These are phyloP conservation scores for Pseudomugil tenellus DNA, from an alignment of 2,797 vertebrate species.

Conservation along the genomic window DNA sequence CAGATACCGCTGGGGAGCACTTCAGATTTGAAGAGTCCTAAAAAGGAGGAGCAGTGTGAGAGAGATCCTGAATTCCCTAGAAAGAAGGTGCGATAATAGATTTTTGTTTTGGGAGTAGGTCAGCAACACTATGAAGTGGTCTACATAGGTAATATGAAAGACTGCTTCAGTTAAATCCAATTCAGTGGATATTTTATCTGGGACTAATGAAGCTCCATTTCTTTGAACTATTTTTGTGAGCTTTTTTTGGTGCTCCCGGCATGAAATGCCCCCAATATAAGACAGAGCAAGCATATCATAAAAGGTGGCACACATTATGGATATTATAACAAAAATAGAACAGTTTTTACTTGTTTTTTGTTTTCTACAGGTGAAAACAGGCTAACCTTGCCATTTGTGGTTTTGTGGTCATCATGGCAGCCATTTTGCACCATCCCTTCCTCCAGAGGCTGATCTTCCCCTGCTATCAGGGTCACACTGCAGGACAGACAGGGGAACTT, in stretches of 20 bases:
- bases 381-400: slow-evolving; percentile 83
- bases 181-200: slow-evolving; percentile 34
- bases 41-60: slow-evolving; percentile 7
- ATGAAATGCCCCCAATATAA: slow-evolving; percentile 7
- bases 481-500: slow-evolving; percentile 90
- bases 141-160: slow-evolving; percentile 20
- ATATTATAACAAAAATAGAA: background rate
- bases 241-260: slow-evolving; percentile 8
- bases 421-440: slow-evolving; percentile 86
- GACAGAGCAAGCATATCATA: background rate
- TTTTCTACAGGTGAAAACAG: slow-evolving; percentile 8
- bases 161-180: slow-evolving; percentile 24
- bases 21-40: slow-evolving; percentile 65
- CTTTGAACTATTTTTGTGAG: slow-evolving; percentile 52
- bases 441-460: slow-evolving; percentile 82
- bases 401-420: slow-evolving; percentile 89
- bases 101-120: slow-evolving; percentile 35
- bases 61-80: slow-evolving; percentile 15
- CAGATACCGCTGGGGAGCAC: slow-evolving; percentile 69
- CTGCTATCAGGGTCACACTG: slow-evolving; percentile 81
- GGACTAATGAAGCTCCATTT: slow-evolving; percentile 44
- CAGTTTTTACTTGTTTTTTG: background rate
- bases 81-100: slow-evolving; percentile 4
- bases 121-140: slow-evolving; percentile 16
- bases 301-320: background rate